Conservation (phyloP, 2,888 invertebrate genomes). For the Caenorhabditis sinica region DNA sequence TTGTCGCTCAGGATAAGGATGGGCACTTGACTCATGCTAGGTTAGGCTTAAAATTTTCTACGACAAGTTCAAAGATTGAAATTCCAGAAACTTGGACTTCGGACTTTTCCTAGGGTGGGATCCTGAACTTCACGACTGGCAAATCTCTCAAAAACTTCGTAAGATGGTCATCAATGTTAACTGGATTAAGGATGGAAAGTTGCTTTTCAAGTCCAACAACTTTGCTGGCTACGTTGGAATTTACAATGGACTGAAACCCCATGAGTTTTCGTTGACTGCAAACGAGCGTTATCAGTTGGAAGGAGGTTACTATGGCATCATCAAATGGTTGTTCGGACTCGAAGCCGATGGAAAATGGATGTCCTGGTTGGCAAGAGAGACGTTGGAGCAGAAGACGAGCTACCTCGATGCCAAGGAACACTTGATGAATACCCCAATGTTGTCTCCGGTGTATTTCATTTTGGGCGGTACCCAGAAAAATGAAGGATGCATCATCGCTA, state of each 20-base stretch:
- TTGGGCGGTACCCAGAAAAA: conserved; percentile 84
- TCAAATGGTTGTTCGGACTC: conserved; percentile 84
- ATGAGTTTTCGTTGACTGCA: conserved; percentile 78
- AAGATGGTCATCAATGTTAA: conserved; percentile 85
- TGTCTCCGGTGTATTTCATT: conserved; percentile 87
- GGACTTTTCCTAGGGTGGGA: conserved; percentile 86
- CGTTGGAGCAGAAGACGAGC: conserved; percentile 85
- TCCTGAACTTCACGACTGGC: conserved; percentile 84
- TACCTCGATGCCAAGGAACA: conserved; percentile 85
- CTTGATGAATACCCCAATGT: conserved; percentile 84
- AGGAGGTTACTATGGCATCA: conserved; percentile 86
- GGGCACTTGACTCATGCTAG: conserved; percentile 72
- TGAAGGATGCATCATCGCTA: conserved; percentile 73
- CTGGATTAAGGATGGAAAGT: conserved; percentile 84
- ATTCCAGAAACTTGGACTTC: conserved; percentile 85
- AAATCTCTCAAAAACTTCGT: conserved; percentile 84
- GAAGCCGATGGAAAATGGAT: conserved; percentile 85
- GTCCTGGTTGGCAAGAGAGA: conserved; percentile 85
- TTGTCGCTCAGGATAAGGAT: conserved; percentile 85
- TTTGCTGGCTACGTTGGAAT: conserved; percentile 86
- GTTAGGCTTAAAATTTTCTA: conserved; percentile 13
- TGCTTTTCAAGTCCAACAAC: conserved; percentile 85
- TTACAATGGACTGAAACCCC: conserved; percentile 85
- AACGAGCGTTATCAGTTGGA: conserved; percentile 86
- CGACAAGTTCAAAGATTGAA: background rate